A percentile compares a stretch with the other conserved stretches of the same genome.
Conservation (phyloP, 2,113 vertebrate genomes). For the Dascyllus trimaculatus region DNA sequence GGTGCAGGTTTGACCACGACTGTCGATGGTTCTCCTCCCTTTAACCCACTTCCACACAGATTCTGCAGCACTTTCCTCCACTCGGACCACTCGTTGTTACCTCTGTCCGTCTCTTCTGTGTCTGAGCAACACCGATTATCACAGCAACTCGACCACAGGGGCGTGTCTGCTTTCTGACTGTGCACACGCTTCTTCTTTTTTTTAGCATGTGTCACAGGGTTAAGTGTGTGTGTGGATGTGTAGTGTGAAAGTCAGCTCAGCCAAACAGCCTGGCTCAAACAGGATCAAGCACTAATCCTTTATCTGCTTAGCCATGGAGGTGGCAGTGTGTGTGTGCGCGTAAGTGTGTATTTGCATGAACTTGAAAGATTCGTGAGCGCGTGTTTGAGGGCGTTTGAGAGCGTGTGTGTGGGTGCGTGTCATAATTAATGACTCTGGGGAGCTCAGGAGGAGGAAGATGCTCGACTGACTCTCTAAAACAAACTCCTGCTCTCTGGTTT, state of each 20-base stretch:
- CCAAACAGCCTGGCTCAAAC: conserved; percentile 77
- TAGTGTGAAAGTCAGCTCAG: conserved; percentile 77
- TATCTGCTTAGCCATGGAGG: conserved; percentile 79
- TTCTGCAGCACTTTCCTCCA: neutral
- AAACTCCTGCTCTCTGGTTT: neutral
- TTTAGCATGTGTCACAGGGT: conserved; percentile 18
- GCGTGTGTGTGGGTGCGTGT: conserved; percentile 43
- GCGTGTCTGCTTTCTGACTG: neutral
- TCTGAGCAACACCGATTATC: neutral
- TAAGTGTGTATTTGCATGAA: too few species aligned
- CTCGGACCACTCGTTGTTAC: neutral
- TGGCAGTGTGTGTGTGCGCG: conserved; percentile 55
- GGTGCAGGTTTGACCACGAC: too few species aligned
- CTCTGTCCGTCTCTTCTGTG: neutral
- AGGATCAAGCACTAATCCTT: conserved; percentile 81
- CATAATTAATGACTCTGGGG: conserved; percentile 75
- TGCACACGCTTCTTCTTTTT: conserved; percentile 11
- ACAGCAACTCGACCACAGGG: neutral
- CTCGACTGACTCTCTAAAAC: neutral
- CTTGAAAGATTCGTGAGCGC: too few species aligned
- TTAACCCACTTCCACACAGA: neutral
- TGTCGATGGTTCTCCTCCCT: neutral
- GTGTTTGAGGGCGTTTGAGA: conserved; percentile 35
- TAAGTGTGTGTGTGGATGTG: conserved; percentile 19
- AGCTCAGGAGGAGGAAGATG: neutral